Base-by-base conservation (phyloP, 1,140 invertebrate genomes). In the Cydia splendana region DNA sequence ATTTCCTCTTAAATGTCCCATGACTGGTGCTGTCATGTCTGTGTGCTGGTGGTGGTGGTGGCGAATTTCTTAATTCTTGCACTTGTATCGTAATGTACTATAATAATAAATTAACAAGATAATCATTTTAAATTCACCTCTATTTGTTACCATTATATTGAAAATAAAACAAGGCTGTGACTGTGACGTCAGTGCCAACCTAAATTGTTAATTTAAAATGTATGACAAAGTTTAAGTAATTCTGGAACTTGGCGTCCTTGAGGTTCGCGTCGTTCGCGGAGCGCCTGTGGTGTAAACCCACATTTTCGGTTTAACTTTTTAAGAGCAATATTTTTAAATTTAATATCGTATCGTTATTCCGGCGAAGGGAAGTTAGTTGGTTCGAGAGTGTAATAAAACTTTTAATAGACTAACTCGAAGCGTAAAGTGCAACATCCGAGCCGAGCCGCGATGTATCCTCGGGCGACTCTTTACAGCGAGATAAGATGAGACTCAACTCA, bases 371-470 rank as follows among this genome's bases (percentile, higher is more conserved):
- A 34, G 65, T 69, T 69, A 38, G 28, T 65, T 30, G 20, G 65
- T 65, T 69, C n/a, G 65, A 15, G 15, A 15, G 18, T 13, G 65
- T 69, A 38, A 38, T 69, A 69, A 38, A 69, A 69, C 65, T 69
- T 69, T 69, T 69, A 69, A 69, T 69, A 69, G 65, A 30, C 15
- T 38, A 69, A 69, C 30, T 69, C 12, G 20, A 34, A 6, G 67
- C 30, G 15, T 42, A 12, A 24, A 62, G 57, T 24, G 57, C 57
- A 62, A 24, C 57, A 62, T 62, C 57, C 57, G 51, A 53, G 12
- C 13, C n/a, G 53, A n/a, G 20, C 13, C n/a, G 53, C 53, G 20
- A 62, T 0, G 20, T 62, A 24, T 24, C 57, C 57, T 20, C 18
- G 18, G 57, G 57, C 57, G 20, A 12, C 18, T 62, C 57, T 10